A percentile compares a stretch with the other conserved stretches of the same genome.
These are phyloP conservation scores for Tubulanus polymorphus DNA, from an alignment of 2,888 invertebrate species.

Conservation along the genomic window DNA sequence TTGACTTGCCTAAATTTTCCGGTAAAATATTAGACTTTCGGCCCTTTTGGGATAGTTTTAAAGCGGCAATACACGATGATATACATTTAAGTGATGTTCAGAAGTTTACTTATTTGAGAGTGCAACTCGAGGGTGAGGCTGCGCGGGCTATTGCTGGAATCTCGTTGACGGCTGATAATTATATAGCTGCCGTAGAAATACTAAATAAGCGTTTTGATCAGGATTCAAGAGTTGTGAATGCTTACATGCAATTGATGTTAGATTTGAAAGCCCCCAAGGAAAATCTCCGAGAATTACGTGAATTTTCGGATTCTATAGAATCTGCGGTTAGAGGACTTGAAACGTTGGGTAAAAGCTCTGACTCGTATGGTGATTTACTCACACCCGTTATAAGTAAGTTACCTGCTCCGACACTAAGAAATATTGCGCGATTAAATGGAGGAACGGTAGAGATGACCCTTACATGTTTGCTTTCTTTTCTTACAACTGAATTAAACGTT, in stretches of 20 bases:
- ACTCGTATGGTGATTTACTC: neutral
- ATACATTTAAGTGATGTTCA: neutral
- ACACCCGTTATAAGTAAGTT: neutral
- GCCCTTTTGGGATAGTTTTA: neutral
- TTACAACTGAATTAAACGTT: no score
- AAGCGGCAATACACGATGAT: neutral
- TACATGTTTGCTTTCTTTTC: no score
- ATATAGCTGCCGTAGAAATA: neutral
- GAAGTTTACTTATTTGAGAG: slow-evolving; percentile 2
- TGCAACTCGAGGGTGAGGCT: neutral
- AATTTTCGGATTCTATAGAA: neutral
- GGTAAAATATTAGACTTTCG: neutral
- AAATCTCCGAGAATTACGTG: neutral
- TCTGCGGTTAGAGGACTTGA: neutral
- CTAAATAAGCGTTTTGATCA: neutral
- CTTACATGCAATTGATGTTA: neutral
- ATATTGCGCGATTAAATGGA: no score
- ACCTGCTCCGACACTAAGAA: no score
- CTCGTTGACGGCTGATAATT: neutral
- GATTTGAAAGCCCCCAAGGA: neutral
- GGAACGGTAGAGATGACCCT: no score
- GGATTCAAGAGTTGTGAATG: neutral
- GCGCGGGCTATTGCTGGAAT: neutral
- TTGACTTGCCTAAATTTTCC: slow-evolving; percentile 4
- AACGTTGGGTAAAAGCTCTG: neutral